Evolutionary conservation across 2,113 vertebrate genomes (phyloP), one percentile per base, ranked within the genome.

Genomic region (Fulica atra): DNA sequence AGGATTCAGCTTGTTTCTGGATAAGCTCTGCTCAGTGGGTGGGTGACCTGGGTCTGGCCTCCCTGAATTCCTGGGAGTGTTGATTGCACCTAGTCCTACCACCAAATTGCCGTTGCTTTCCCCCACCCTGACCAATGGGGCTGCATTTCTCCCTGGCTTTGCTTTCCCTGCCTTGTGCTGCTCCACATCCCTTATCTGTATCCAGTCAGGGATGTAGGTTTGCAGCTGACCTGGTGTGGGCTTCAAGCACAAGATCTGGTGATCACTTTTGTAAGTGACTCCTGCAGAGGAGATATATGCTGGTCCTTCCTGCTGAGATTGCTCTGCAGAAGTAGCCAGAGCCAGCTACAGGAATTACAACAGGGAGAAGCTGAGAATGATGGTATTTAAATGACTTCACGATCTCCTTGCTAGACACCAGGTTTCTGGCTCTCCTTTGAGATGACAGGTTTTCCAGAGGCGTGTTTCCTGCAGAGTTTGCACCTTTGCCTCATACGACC

Each of bases 271-370:
- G 54, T 21, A 61, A 51, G 36, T 26, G 20, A 48, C 35, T 11
- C 3, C 53, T 46, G 11, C 19, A 10, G 16, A 16, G 36, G 44
- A 48, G 16, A 33, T 4, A 33, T 4, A 0, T 1, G 6, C 25
- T 50, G n/a, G n/a, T 59, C 33, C 72, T 59, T 63, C 28, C 72
- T 59, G 51, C 16, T 4, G 70, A 65, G 20, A 35, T 60, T 11
- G 9, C 29, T 40, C 56, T 86, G 56, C 16, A 74, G 29, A 66
- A 70, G 33, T 2, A 76, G 15, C 46, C 11, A 7, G 33, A 44
- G 57, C 25, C 3, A 1, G 13, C 20, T 44, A 7, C n/a, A 44
- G n/a, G 18, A 72, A 10, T 59, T 16, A 3, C n/a, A 68, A 35
- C 1, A 4, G 0, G 51, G 42, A 81, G 21, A 11, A 74, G 33